Evolutionary conservation across 1,140 invertebrate species (phyloP), one percentile per base, ranked within the genome.

Genomic region (Papilio helenus): DNA sequence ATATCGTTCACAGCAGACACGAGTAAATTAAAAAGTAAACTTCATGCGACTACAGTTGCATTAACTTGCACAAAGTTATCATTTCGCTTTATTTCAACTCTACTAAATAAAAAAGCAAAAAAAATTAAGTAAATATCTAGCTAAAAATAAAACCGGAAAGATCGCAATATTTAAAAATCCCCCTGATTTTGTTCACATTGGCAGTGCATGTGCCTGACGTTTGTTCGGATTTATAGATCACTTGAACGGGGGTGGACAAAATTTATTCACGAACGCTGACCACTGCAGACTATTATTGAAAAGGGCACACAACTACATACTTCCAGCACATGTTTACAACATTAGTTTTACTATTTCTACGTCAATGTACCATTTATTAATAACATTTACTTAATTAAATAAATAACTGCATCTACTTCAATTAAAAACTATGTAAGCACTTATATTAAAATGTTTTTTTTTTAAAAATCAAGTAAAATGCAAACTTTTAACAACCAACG

Each of bases 181-280:
- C 72, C 72, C 39, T 44, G n/a, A 8, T 46, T 51, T 49, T 10
- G 34, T 26, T 51, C 44, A 51, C 12, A 26, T 44, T 44, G 44
- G 39, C 72, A 46, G 18, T 26, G 72, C 39, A 74, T 51, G 72
- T 74, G 72, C 23, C 23, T 74, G 72, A 74, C 72, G 7, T 74
- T 74, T 74, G 39, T 18, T 74, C 42, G 51, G 39, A 74, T 74
- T 74, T 74, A 74, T 74, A 74, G 39, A 46, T 23, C 72, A 74
- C 72, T 74, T 74, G 12, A 49, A 44, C 42, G 26, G 20, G 72
- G 20, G 72, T 29, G 61, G 61, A 61, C 26, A 68, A 68, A 68
- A 68, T 68, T 68, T 68, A 68, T 68, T 68, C 61, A 68, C 23
- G 61, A 29, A 29, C 7, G 34, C 61, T 68, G 61, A 68, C 61